Base-by-base conservation (phyloP, 2,113 vertebrate species). In the Nothobranchius furzeri region DNA sequence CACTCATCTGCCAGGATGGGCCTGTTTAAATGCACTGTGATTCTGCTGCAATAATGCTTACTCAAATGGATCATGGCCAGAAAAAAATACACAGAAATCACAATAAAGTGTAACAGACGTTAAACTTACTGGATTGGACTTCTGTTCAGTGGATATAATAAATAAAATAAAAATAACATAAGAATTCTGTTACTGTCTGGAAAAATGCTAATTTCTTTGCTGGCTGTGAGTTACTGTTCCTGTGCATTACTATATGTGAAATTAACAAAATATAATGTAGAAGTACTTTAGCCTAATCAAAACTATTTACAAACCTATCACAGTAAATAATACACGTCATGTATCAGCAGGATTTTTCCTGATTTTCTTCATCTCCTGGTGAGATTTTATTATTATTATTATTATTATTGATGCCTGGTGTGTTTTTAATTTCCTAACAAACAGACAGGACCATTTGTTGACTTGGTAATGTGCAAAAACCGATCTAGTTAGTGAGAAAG, bases 11-110 rank as follows among this genome's bases (percentile, higher is more conserved):
- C 54, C 47, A 40, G 70, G 70, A 49, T 62, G 55, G 73, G 76
- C 51, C 70, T 78, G 43, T 84, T 73, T 49, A 84, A 40, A 60
- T 84, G 83, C 83, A 86, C 87, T 87, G 88, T 85, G 81, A 88
- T 73, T 73, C 78, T 81, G 79, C 79, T 88, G 84, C 89, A 88
- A 87, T 89, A 87, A 84, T 64, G 70, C 54, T 36, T 74, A 78
- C 72, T 64, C 49, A 71, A 73, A 81, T 59, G 77, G 64, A 12
- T 76, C 58, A 61, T 68, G 73, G 79, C 49, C 68, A 78, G 63
- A 78, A 55, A 43, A 80, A 72, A n/a, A n/a, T n/a, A n/a, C 43
- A 77, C 76, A 63, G 51, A 72, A 85, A 70, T 65, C 60, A 87
- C 72, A 75, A 79, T 79, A 78, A 80, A 81, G 57, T 64, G 63